Base-by-base conservation (phyloP, 64 coral and sea anemone species). In the Trachythela sp. region DNA sequence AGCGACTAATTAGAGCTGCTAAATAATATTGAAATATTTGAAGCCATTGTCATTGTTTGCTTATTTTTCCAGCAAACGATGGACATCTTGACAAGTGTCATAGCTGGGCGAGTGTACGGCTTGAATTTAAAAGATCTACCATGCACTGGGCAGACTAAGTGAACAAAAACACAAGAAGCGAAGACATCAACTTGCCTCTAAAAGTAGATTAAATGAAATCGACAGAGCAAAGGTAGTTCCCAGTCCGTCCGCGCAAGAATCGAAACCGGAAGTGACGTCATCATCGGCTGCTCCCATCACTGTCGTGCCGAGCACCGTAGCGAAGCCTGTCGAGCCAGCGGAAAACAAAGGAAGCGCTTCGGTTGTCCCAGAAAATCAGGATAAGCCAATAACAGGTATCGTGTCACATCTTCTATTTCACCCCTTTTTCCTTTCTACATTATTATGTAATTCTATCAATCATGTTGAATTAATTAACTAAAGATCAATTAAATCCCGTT, bases 151-250 rank as follows among this genome's bases (percentile, higher is more conserved):
- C 84, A 94, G 91, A 71, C 95, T 97, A 8, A 97, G 93, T 32
- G 93, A 97, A 77, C 95, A 92, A 60, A 97, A 97, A 72, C 90
- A 91, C 42, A 97, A 97, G 50, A 88, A 88, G 32, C 87, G 95
- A 59, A 89, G 88, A 22, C 77, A 86, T 18, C 37, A 88, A 18
- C 15, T 64, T 1, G 56, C 20, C 0, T 64, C 56, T 18, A 64
- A 64, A 26, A 27, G 8, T 5, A 64, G 26, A 26, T 6, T 26
- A 6, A 27, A 20, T 18, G 56, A 64, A 26, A 64, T 2, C 26
- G 56, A 64, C 56, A 10, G 56, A 6, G 56, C 26, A 20, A 64
- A 64, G 22, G 26, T 27, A 6, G 24, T 64, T 64, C 56, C 20
- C 56, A 64, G 56, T 64, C 56, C 56, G 20, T 20, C 56, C 18